Base-by-base conservation (phyloP, 2,888 invertebrate genomes). In the Phengaris alcon region DNA sequence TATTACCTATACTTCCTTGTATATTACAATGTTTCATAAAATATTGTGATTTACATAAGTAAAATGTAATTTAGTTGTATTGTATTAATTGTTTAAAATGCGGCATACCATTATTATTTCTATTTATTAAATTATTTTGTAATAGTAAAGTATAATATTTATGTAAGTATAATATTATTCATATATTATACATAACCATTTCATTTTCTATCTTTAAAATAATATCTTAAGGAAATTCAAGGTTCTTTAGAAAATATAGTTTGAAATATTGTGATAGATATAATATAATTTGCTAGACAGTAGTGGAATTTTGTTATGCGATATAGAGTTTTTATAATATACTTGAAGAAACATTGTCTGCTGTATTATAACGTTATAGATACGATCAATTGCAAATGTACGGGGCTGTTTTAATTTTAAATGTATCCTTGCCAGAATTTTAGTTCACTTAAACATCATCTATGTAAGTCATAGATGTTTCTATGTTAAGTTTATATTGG, bases 221-320 rank as follows among this genome's bases (percentile, higher is more conserved):
- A 13, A 44, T 64, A 44, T 64, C 35, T 12, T 64, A 12, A 64
- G 8, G 64, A 64, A 64, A 64, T 44, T 64, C 35, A 51, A 54
- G 12, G 12, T 72, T 51, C 22, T 72, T 52, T 72, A 72, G 35
- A 72, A 35, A 72, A n/a, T n/a, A n/a, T 72, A 72, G 72, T 72
- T 72, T 72, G 72, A 52, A 72, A 72, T 54, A 72, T 72, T 72
- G 72, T 72, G 54, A 72, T 72, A 72, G 72, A 72, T 72, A 54
- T 54, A 72, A 54, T 72, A 72, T 72, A 72, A 72, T 54, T 72
- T 72, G 72, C 72, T 72, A 72, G 72, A 35, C 51, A 72, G 35
- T 72, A 72, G 72, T 72, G 72, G 54, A 72, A 72, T 54, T 70
- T 72, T 22, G 51, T 72, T 48, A 35, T 72, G 35, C 52, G 6